Conservation (phyloP, 2,888 invertebrate species). For the Argynnis bischoffii region DNA sequence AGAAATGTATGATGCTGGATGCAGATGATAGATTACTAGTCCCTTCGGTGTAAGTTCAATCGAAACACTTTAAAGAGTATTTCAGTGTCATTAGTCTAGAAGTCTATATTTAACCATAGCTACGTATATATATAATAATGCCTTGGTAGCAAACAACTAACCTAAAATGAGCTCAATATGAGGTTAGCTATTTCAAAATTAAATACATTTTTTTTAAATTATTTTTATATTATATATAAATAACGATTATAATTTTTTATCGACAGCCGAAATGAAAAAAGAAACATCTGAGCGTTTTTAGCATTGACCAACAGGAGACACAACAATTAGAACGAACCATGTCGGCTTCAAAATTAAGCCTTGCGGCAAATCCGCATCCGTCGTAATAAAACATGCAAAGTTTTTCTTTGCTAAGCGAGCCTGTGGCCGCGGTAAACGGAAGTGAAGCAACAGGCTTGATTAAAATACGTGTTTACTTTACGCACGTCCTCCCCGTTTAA, state of each 20-base stretch:
- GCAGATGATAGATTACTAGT: too few relatives aligned
- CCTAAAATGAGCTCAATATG: too few relatives aligned
- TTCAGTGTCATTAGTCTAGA: too few relatives aligned
- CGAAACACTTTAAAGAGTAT: too few relatives aligned
- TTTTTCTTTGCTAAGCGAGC: slow-evolving; percentile 78
- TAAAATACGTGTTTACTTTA: slow-evolving; percentile 81
- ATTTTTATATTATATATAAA: neutral
- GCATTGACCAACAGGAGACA: slow-evolving; percentile 59
- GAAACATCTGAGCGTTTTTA: slow-evolving; percentile 43
- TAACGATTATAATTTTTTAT: neutral
- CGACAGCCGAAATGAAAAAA: neutral
- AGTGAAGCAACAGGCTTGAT: slow-evolving; percentile 81
- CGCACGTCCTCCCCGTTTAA: slow-evolving; percentile 69
- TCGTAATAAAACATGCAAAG: slow-evolving; percentile 83
- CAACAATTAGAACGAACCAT: slow-evolving; percentile 70
- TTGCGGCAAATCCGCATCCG: slow-evolving; percentile 69
- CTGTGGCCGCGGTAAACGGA: slow-evolving; percentile 74
- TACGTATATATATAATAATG: too few relatives aligned
- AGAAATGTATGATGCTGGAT: too few relatives aligned
- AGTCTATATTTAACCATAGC: too few relatives aligned
- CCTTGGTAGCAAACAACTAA: too few relatives aligned
- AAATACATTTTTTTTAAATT: neutral
- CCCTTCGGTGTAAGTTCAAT: too few relatives aligned
- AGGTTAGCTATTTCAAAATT: neutral
- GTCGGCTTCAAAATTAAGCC: slow-evolving; percentile 76